A percentile compares a stretch with the other conserved stretches of the same genome.
Evolutionary conservation across 2,888 invertebrate species (phyloP).

Genomic region (Synergus itoensis): DNA sequence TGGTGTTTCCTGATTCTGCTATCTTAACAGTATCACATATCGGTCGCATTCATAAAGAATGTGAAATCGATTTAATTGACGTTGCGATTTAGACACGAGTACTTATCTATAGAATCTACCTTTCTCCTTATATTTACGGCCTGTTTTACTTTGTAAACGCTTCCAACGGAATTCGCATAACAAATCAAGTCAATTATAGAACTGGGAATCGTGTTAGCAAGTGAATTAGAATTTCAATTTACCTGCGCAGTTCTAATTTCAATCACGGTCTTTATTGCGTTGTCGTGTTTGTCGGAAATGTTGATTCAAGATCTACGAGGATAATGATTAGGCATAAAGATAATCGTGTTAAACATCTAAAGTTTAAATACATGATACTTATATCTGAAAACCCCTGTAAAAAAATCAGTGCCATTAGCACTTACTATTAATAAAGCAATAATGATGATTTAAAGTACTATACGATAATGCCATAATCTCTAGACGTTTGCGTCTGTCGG

Average conservation of each 20-base stretch:
- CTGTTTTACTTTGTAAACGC: constrained; percentile 26
- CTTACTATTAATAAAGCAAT: neutral
- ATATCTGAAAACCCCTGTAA: neutral
- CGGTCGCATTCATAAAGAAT: constrained; percentile 27
- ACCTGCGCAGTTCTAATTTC: constrained; percentile 4
- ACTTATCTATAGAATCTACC: constrained; percentile 40
- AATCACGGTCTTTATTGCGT: neutral
- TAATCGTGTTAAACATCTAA: neutral
- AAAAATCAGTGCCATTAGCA: neutral
- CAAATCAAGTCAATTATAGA: constrained; percentile 36
- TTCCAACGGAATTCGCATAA: constrained; percentile 22
- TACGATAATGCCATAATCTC: neutral
- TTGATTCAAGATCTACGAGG: neutral
- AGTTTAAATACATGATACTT: neutral
- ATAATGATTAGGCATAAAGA: neutral
- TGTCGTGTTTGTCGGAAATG: neutral
- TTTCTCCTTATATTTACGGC: constrained; percentile 35
- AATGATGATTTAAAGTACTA: neutral
- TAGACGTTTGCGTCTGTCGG: too few species aligned
- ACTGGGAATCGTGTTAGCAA: constrained; percentile 4
- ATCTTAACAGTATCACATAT: constrained; percentile 17
- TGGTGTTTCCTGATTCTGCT: constrained; percentile 28
- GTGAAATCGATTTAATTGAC: constrained; percentile 39
- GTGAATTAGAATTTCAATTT: constrained; percentile 2
- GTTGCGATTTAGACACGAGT: constrained; percentile 35